Evolutionary conservation across 92 coral and sea anemone genomes (phyloP), one percentile per base, ranked within the genome.

Genomic region (Palythoa grandis): DNA sequence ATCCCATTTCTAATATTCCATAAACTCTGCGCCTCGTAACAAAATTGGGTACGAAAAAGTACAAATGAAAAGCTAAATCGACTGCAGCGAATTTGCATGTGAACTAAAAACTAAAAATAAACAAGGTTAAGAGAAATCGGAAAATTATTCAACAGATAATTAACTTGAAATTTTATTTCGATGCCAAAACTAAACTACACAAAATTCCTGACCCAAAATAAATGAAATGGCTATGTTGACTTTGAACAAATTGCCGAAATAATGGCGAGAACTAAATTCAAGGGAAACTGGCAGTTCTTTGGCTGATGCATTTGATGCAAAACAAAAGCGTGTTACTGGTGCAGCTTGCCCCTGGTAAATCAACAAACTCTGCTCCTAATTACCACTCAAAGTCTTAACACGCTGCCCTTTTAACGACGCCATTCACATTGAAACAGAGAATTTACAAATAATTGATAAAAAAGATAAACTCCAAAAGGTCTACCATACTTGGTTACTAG

Each of bases 161-260:
- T 29, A 29, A 29, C 35, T 29, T 0, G 35, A 29, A 29, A 29
- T 29, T 29, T 3, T 39, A 35, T 70, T 70, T 70, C 47, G 1
- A 35, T 74, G 14, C 39, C 0, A 75, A 11, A 70, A 25, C 9
- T 43, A 43, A 70, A 70, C n/a, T 37, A 75, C 7, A n/a, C 40
- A 11, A 75, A 75, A 24, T 24, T 22, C 37, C 69, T 17, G 70
- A 53, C 8, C 15, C 12, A 60, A 35, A 77, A 60, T 54, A 7
- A 53, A 77, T 17, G 15, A 52, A 58, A 15, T 54, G 50, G 69
- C 68, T 50, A 57, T 38, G 68, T 77, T 77, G 47, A 77, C 82
- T 56, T 54, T 2, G 50, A 52, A 17, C 24, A 54, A 77, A 17
- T 15, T 29, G 25, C 35, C 25, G 35, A 35, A 54, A 47, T 5